Percentiles rank a stretch among this genome's conserved stretches.
phyloP scores from a whole-genome alignment of 2,113 vertebrate species.

The Brachypteracias leptosomus region DNA sequence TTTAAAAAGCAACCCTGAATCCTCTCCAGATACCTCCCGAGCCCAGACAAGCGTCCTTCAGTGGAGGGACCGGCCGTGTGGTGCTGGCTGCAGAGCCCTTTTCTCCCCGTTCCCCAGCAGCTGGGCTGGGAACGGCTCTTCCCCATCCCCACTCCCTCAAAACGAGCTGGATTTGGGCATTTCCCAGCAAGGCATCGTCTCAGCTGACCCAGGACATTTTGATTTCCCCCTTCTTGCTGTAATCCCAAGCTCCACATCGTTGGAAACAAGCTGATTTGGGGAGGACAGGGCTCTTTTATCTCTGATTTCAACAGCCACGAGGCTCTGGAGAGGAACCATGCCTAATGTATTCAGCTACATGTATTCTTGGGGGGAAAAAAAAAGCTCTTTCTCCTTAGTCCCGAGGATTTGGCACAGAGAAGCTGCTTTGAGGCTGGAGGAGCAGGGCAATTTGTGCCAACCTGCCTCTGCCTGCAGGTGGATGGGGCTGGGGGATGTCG shows the following conservation, averaged over 20 bases:
- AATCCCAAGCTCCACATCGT: neutral
- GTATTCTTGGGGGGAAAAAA: neutral
- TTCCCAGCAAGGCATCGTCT: neutral
- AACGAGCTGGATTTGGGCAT: rapidly evolving
- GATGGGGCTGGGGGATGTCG: neutral
- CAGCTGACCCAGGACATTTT: rapidly evolving
- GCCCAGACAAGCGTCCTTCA: rapidly evolving
- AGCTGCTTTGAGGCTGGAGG: neutral
- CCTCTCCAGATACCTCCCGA: neutral
- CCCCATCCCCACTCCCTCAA: rapidly evolving
- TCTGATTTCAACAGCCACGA: neutral
- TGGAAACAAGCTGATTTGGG: neutral
- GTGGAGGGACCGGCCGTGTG: neutral
- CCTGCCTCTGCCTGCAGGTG: neutral
- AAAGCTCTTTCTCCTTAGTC: neutral
- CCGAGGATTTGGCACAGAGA: neutral
- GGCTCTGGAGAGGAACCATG: neutral
- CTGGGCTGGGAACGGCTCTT: rapidly evolving
- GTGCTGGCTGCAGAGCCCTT: neutral
- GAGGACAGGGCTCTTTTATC: neutral
- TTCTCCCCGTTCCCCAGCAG: neutral
- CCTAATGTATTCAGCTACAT: neutral
- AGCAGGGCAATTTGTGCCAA: neutral
- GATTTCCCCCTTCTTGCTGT: neutral
- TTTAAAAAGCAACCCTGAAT: neutral